Base-by-base conservation (phyloP, 2,797 vertebrate species). In the Decapterus maruadsi region DNA sequence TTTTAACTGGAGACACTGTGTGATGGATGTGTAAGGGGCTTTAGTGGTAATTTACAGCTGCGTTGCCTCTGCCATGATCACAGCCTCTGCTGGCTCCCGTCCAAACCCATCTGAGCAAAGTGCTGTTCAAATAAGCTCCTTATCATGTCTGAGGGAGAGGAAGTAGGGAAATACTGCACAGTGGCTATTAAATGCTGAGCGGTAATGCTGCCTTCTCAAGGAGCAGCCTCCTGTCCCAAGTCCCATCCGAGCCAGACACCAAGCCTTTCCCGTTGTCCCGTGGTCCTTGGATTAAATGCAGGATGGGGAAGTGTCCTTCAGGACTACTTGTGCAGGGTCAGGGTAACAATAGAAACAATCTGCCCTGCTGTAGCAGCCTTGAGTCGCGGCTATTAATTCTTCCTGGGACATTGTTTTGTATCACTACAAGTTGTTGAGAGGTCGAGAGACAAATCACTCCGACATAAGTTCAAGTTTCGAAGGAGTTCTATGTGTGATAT, bases 71-170 rank as follows among this genome's bases (percentile, higher is more conserved):
- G 63, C 77, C 59, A 36, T 10, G 68, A 76, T 80, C 85, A 53
- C 75, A 58, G 77, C 63, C 68, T 67, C 74, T 12, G 7, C 68
- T 88, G 90, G 88, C 84, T 58, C 56, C 19, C 2, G 0, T 72
- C 85, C 85, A 89, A 82, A 68, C 59, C 75, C 67, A 80, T 81
- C 68, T 31, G 73, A 81, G 74, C 61, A 74, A 73, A 82, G 70
- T 48, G 81, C 72, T 68, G 73, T 69, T 85, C 76, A 82, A 82
- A 81, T 66, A 66, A 87, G 79, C 81, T 75, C 59, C 75, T 84
- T 73, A 74, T 78, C 75, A 56, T 42, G 78, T 75, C 85, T 65
- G 75, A 65, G 40, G 31, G 61, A 55, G 29, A 65, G 56, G 82
- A 72, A 31, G 75, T 65, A 50, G 50, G 16, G 7, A 55, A 57